Percentiles rank a stretch among this genome's conserved stretches.
Conservation (phyloP, 2,797 vertebrate genomes). For the Falco peregrinus region DNA sequence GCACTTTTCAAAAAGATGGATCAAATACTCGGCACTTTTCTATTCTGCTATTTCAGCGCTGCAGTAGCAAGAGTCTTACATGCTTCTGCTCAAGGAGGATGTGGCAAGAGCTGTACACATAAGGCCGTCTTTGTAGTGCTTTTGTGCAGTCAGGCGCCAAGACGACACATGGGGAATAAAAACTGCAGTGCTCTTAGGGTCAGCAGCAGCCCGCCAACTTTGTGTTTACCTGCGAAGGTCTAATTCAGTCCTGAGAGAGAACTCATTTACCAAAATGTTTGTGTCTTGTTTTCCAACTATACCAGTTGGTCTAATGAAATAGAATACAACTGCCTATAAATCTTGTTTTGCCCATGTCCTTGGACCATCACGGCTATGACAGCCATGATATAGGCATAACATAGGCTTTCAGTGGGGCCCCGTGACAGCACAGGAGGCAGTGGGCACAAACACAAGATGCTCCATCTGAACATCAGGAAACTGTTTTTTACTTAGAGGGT, state of each 20-base stretch:
- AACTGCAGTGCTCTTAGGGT: neutral
- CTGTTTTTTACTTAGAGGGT: neutral
- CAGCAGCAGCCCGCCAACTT: neutral
- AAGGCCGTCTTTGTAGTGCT: neutral
- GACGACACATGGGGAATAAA: neutral
- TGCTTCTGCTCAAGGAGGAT: neutral
- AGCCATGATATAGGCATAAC: neutral
- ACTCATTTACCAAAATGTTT: slow-evolving; percentile 18
- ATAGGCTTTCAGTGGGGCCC: neutral
- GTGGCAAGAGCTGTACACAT: neutral
- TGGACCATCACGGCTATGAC: neutral
- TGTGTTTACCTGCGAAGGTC: neutral
- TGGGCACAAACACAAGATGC: neutral
- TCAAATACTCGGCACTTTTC: neutral
- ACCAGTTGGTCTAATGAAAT: neutral
- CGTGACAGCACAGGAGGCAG: neutral
- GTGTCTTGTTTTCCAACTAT: neutral
- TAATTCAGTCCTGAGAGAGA: neutral
- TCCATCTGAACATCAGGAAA: neutral
- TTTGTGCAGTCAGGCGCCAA: neutral
- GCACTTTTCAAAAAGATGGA: neutral
- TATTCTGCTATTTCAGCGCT: neutral
- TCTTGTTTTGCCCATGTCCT: neutral
- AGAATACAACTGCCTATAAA: neutral
- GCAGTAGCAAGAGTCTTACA: neutral